phyloP scores from a whole-genome alignment of 2,113 vertebrate genomes.

The Chloebia gouldiae region DNA sequence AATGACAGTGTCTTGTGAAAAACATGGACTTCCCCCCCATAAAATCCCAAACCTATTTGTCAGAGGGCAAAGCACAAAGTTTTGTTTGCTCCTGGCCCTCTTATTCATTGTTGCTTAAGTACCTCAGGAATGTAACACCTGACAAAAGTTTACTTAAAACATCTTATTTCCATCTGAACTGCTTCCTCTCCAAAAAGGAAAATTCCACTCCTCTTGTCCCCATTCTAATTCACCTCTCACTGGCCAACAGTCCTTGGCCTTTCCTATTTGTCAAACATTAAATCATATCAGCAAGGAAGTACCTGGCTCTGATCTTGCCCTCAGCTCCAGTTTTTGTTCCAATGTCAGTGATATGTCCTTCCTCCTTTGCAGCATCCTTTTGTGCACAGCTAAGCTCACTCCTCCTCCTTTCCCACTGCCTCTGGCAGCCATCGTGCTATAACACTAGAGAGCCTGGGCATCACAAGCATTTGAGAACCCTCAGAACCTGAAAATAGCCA shows the following conservation, averaged over 20 bases:
- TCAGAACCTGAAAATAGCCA: not conserved
- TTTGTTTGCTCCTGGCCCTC: not conserved
- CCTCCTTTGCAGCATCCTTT: not conserved
- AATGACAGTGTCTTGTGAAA: not conserved
- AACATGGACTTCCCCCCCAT: not conserved
- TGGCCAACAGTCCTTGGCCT: not conserved
- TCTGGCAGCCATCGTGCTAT: not conserved
- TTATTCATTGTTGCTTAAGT: not conserved
- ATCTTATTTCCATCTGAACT: not conserved
- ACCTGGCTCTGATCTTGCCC: not conserved
- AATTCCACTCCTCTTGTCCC: not conserved
- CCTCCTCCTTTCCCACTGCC: not conserved
- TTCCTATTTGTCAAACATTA: not conserved
- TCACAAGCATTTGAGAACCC: not conserved
- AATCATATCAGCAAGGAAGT: slow-evolving; percentile 4
- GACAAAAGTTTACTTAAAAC: not conserved
- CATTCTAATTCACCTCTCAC: not conserved
- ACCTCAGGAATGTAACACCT: not conserved
- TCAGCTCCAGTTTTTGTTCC: not conserved
- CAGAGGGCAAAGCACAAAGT: not conserved
- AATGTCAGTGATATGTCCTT: not conserved
- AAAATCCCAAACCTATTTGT: not conserved
- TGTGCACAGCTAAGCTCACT: not conserved
- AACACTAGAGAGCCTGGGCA: not conserved
- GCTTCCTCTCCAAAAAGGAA: slow-evolving; percentile 4